Base-by-base conservation (phyloP, 2,888 invertebrate species). In the Dichetophora obliterata region DNA sequence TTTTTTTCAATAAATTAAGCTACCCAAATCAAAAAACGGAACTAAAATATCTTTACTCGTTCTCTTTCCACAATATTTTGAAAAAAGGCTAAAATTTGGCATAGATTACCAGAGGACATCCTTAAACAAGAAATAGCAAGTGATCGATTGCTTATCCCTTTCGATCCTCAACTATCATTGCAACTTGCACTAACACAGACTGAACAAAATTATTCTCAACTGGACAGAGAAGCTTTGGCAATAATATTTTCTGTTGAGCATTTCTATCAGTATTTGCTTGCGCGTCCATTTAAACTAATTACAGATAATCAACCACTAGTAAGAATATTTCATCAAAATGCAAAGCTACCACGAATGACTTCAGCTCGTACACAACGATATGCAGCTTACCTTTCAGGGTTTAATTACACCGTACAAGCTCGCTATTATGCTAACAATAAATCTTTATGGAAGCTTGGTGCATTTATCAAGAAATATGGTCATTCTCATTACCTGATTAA, bases 131-230 rank as follows among this genome's bases (percentile, higher is more conserved):
- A 61, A 27, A 61, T 61, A 61, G n/a, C 24, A n/a, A n/a, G n/a
- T n/a, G n/a, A n/a, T n/a, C n/a, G n/a, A n/a, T n/a, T n/a, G n/a
- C n/a, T n/a, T n/a, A 63, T 78, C 24, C 78, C 79, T 4, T 79
- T 77, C 54, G 59, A 80, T 63, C 79, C 78, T 3, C n/a, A 74
- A 5, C 24, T 71, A 11, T 59, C 65, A 22, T 2, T 79, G 11
- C 37, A 63, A 50, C 37, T 79, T 54, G 76, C 77, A 22, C 37
- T 79, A 27, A 78, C 77, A 24, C 19, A 76, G 50, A 59, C 79
- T 0, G 81, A 81, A 43, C 52, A 65, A 48, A 80, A 80, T 54
- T 80, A 81, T 22, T 76, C 78, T 0, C 80, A 80, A 69, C 52
- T 80, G n/a, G 78, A 76, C 34, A 48, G 78, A 11, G 78, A 80